Conservation (phyloP, 2,797 vertebrate genomes). For the Perodicticus potto region DNA sequence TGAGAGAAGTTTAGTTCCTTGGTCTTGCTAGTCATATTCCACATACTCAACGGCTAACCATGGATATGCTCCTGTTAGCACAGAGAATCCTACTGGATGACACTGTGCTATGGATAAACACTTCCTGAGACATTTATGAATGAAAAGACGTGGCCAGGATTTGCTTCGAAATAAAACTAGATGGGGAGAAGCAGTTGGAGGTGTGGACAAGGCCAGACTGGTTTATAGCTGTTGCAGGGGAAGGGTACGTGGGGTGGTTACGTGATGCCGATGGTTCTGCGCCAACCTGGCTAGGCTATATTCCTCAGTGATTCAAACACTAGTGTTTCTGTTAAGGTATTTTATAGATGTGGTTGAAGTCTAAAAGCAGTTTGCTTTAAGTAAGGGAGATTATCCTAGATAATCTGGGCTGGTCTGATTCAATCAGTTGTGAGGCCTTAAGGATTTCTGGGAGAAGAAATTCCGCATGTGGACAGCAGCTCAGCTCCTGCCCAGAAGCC, state of each 20-base stretch:
- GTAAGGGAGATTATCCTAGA: too few relatives aligned
- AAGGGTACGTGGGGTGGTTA: neutral
- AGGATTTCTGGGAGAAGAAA: too few relatives aligned
- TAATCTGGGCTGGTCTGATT: too few relatives aligned
- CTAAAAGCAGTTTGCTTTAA: too few relatives aligned
- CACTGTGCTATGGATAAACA: neutral
- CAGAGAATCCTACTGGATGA: neutral
- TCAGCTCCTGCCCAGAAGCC: neutral
- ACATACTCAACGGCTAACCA: neutral
- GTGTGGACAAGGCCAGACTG: neutral
- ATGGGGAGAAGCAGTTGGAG: neutral
- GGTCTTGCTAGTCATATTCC: neutral
- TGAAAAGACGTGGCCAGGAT: neutral
- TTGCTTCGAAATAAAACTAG: constrained; percentile 24
- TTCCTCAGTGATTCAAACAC: neutral
- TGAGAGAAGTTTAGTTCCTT: neutral
- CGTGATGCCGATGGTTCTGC: neutral
- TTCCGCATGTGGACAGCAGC: neutral
- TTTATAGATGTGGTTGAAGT: neutral
- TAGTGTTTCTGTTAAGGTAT: neutral
- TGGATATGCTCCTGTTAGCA: neutral
- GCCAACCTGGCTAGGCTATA: neutral
- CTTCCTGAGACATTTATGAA: neutral
- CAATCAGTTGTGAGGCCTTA: too few relatives aligned
- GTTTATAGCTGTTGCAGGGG: neutral